phyloP scores from a whole-genome alignment of 2,113 vertebrate genomes.

The Lonchura striata region DNA sequence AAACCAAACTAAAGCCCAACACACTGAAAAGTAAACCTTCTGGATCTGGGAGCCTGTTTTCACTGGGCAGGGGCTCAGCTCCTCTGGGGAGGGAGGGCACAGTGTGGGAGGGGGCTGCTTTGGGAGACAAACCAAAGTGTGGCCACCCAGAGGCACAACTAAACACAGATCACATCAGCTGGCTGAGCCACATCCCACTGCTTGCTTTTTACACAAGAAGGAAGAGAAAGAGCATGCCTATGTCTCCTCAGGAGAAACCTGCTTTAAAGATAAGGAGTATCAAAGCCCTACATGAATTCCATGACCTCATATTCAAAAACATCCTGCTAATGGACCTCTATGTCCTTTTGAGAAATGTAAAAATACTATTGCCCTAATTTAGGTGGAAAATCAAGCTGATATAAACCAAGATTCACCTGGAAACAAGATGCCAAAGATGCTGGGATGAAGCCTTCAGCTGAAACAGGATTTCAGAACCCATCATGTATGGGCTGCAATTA shows the following conservation, averaged over 20 bases:
- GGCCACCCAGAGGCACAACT: background rate
- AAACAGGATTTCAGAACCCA: background rate
- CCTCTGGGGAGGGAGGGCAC: rapidly evolving
- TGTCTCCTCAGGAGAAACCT: background rate
- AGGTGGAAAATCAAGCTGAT: background rate
- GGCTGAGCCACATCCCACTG: background rate
- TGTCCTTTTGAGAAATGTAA: background rate
- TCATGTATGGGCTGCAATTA: background rate
- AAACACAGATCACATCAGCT: background rate
- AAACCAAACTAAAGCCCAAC: background rate
- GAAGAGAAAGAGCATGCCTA: background rate
- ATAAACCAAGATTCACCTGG: background rate
- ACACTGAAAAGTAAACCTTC: background rate
- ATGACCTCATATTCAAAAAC: background rate
- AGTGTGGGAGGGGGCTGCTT: background rate
- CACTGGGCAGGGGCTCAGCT: background rate
- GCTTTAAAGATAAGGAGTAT: background rate
- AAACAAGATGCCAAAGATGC: background rate
- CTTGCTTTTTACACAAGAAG: background rate
- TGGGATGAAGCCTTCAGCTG: background rate
- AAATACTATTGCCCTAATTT: background rate
- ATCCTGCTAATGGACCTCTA: background rate
- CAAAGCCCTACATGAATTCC: background rate
- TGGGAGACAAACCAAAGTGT: background rate
- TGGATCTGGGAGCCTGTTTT: background rate